Evolutionary conservation across 37 sponge, comb jelly and placozoan species (phyloP).

Genomic region (Amphimedon queenslandica): DNA sequence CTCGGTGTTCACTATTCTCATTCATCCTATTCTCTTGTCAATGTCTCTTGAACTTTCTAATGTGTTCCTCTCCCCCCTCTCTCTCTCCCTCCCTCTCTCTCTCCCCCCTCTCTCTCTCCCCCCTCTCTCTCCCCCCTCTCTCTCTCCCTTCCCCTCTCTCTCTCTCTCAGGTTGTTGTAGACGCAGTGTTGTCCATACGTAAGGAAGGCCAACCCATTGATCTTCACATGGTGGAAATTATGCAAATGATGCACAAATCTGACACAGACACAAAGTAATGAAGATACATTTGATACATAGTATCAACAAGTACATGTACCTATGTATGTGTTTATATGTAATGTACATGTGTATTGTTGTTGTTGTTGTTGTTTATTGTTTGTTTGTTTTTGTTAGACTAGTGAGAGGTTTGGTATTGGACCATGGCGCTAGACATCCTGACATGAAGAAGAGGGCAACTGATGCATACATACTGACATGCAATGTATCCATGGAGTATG

Average conservation of each 20-base stretch:
- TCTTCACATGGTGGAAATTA: constrained; percentile 99
- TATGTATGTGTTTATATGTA: too few species aligned
- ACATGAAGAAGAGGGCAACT: constrained; percentile 89
- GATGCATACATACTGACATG: constrained; percentile 97
- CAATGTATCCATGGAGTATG: constrained; percentile 99
- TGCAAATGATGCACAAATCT: constrained; percentile 96
- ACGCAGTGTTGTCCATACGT: constrained; percentile 90
- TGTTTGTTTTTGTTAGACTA: too few species aligned
- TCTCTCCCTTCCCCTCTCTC: not conserved
- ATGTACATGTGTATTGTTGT: too few species aligned
- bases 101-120: not conserved
- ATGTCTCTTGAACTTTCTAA: constrained; percentile 7
- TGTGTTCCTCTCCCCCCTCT: not conserved
- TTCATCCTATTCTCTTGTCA: not conserved
- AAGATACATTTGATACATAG: too few species aligned
- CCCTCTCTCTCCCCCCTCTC: not conserved
- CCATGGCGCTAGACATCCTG: constrained; percentile 97
- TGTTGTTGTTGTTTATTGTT: too few species aligned
- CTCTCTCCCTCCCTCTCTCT: not conserved
- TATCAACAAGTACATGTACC: not conserved
- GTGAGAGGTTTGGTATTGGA: constrained; percentile 94
- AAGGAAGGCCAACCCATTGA: constrained; percentile 81
- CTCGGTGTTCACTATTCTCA: not conserved
- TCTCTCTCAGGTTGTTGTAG: constrained; percentile 90
- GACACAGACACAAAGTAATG: constrained; percentile 91